Evolutionary conservation across 2,113 vertebrate species (phyloP).

Genomic region (Pontoporia blainvillei): DNA sequence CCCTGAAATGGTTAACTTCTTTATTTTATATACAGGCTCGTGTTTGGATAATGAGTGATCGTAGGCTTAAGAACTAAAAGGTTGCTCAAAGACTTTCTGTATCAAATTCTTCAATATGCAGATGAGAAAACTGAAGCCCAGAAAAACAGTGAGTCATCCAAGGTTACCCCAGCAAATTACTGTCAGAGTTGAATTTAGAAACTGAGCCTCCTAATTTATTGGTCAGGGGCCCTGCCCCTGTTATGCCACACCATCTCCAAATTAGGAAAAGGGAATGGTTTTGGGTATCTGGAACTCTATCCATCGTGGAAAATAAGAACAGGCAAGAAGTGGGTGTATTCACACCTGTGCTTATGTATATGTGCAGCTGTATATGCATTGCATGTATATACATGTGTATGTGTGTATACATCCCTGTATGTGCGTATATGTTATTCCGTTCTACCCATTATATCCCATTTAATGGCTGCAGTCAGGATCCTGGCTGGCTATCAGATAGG

Average conservation of each 20-base stretch:
- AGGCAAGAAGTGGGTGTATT: not conserved
- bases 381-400: fast-evolving
- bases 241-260: not conserved
- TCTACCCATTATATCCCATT: not conserved
- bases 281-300: not conserved
- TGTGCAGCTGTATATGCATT: not conserved
- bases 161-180: not conserved
- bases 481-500: not conserved
- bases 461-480: not conserved
- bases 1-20: not conserved
- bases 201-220: not conserved
- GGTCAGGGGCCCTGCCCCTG: not conserved
- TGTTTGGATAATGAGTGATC: not conserved
- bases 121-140: slow-evolving; percentile 5
- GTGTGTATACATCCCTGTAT: not conserved
- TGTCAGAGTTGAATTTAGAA: not conserved
- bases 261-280: not conserved
- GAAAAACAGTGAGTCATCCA: not conserved
- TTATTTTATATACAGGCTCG: not conserved
- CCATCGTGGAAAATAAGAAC: not conserved
- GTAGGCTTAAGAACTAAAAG: not conserved
- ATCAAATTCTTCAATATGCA: not conserved
- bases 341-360: not conserved
- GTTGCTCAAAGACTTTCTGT: not conserved
- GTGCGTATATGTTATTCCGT: not conserved